phyloP scores from a whole-genome alignment of 2,888 invertebrate genomes.

The Tetranychus truncatus region DNA sequence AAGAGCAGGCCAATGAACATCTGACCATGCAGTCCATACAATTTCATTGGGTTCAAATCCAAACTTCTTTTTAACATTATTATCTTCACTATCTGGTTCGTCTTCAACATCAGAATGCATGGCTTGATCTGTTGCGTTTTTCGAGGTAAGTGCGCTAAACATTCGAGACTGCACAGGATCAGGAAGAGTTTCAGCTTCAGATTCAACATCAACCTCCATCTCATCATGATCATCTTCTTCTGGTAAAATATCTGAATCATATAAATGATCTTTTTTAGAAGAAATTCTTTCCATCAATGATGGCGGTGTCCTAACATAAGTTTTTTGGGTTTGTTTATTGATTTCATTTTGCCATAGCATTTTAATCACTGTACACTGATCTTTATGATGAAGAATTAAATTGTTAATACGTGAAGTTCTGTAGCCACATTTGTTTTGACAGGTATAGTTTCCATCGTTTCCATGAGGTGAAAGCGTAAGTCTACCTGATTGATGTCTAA shows the following conservation, averaged over 20 bases:
- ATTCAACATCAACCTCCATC: background rate
- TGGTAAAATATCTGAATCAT: background rate
- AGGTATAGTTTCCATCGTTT: constrained; percentile 16
- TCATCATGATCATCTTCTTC: background rate
- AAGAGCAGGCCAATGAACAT: constrained; percentile 20
- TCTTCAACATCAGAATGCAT: constrained; percentile 2
- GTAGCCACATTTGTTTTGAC: constrained; percentile 19
- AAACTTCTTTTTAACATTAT: constrained; percentile 15
- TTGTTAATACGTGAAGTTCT: constrained; percentile 18
- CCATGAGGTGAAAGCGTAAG: constrained; percentile 9
- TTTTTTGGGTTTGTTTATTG: background rate
- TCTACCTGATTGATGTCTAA: constrained; percentile 17
- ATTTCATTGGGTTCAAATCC: constrained; percentile 27
- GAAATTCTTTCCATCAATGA: background rate
- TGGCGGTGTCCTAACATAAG: background rate
- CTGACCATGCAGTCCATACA: constrained; percentile 17
- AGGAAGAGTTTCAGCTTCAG: background rate
- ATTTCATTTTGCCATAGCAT: constrained; percentile 13
- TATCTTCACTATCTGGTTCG: background rate
- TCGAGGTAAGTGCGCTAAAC: background rate
- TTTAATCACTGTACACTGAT: constrained; percentile 18
- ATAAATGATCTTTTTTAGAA: background rate
- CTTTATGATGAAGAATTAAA: constrained; percentile 19
- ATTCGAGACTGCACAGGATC: background rate
- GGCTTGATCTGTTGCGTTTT: background rate